Base-by-base conservation (phyloP, 2,888 invertebrate species). In the Drosophila cyrtoloma region DNA sequence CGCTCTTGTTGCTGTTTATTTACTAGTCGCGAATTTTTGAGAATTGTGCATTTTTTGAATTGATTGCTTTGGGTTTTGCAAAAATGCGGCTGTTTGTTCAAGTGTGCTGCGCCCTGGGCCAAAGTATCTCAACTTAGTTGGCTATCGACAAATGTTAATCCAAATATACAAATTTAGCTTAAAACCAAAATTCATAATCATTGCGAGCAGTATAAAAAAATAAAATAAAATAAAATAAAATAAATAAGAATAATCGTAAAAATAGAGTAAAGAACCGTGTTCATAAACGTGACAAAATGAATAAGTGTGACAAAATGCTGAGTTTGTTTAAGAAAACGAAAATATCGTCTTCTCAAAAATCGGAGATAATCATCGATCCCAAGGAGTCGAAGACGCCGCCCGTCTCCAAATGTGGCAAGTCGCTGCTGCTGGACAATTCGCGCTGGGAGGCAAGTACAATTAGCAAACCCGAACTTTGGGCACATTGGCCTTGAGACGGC, bases 401-500 rank as follows among this genome's bases (percentile, higher is more conserved):
- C 52, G 75, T 90, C 56, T 91, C 91, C 33, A 92, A 90, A 82
- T 92, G 92, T 75, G 93, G 93, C 79, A 93, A 92, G 71, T 89
- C 92, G 19, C 84, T 93, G 64, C 89, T 92, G 47, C 84, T 93
- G 81, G 93, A 93, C 75, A 92, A 92, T 75, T 81, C 88, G 58
- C 90, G 93, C 63, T 92, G 93, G 92, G 93, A 93, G 93, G 93
- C 92, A 93, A 93, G 93, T 93, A 92, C 19, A 12, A 35, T 1
- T 26, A 28, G n/a, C 5, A 47, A 16, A 16, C n/a, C 0, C 19
- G 53, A 35, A 64, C 76, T 64, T 56, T 71, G 71, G 5, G 39
- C 75, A 35, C 12, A 5, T 10, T 60, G 47, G 60, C 71, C 53
- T 64, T 75, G 57, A 47, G n/a, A 32, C 1, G 2, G 30, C 22